Base-by-base conservation (phyloP, 2,888 invertebrate genomes). In the Quadroppia sp. region DNA sequence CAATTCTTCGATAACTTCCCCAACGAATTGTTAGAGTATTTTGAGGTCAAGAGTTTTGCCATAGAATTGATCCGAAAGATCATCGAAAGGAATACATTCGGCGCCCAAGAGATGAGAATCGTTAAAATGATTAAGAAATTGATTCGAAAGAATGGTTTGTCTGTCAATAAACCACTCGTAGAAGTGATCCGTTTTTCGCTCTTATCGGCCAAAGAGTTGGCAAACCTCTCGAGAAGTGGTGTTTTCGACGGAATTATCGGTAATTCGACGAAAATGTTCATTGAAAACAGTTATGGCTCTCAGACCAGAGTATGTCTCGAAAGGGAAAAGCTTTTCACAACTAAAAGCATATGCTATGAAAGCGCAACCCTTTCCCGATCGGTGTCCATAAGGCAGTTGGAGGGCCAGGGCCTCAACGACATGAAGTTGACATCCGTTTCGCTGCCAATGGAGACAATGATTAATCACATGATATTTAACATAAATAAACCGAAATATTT, bases 91-190 rank as follows among this genome's bases (percentile, higher is more conserved):
- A 59, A 59, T 28, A 59, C 30, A 2, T 59, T 59, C 13, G 59
- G 59, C 13, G 59, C 28, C 59, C 15, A 59, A 59, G 59, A 59
- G 59, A 59, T 59, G 13, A 30, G 13, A n/a, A 59, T 59, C 2
- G 25, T 28, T 59, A 11, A 59, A 6, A 28, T 59, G 28, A 17
- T 59, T 59, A 59, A 30, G 59, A 59, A 59, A 59, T 17, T 59
- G 32, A 32, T 59, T 17, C 59, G 30, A 30, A 59, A 59, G 59
- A 59, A 59, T 32, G 59, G 59, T 11, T 30, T 59, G 28, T 15
- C 25, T 6, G 28, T 30, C 25, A 59, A 20, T 2, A 59, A 59
- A 59, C 59, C 59, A 59, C 59, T 59, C 15, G 13, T 59, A 6
- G 28, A 59, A 2, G 23, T n/a, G 3, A 59, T 59, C 15, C 59